These are phyloP conservation scores for Speoplatyrhinus poulsoni DNA, from an alignment of 2,113 vertebrate species.

Conservation along the genomic window DNA sequence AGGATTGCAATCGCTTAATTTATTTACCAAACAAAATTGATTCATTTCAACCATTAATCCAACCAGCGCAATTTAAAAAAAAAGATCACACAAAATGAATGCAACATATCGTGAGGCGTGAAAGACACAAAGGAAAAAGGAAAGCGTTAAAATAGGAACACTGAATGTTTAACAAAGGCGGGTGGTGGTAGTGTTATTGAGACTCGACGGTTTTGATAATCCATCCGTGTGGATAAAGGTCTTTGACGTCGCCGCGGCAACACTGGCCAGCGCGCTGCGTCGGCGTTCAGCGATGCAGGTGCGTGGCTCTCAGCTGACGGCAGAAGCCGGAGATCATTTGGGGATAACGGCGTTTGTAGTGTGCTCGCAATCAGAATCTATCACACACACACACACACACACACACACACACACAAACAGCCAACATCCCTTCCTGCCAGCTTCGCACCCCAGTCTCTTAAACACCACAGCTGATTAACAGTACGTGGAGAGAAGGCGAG, in stretches of 20 bases:
- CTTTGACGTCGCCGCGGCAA: slow-evolving; percentile 33
- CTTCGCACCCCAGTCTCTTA: slow-evolving; percentile 44
- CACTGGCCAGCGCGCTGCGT: slow-evolving; percentile 42
- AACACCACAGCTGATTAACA: slow-evolving; percentile 55
- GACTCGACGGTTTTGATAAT: slow-evolving; percentile 26
- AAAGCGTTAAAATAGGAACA: slow-evolving; percentile 14
- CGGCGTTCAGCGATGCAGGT: slow-evolving; percentile 44
- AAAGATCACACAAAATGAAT: slow-evolving; percentile 32
- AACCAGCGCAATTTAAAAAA: slow-evolving; percentile 1
- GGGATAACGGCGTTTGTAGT: too few relatives aligned
- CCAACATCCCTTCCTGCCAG: slow-evolving; percentile 28
- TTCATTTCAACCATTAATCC: slow-evolving; percentile 37
- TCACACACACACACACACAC: slow-evolving; percentile 2
- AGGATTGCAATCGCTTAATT: too few relatives aligned
- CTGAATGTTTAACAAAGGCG: slow-evolving; percentile 3
- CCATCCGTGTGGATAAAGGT: slow-evolving; percentile 51
- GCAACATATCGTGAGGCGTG: slow-evolving; percentile 20
- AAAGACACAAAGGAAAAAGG: not conserved
- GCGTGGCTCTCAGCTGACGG: slow-evolving; percentile 51
- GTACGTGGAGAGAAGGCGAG: slow-evolving; percentile 15
- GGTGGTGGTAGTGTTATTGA: not conserved
- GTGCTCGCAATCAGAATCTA: not conserved
- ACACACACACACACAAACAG: not conserved
- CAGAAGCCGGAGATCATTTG: slow-evolving; percentile 30
- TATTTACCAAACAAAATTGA: slow-evolving; percentile 30